Conservation (phyloP, 2,113 vertebrate genomes). For the Epinephelus cyanopodus region DNA sequence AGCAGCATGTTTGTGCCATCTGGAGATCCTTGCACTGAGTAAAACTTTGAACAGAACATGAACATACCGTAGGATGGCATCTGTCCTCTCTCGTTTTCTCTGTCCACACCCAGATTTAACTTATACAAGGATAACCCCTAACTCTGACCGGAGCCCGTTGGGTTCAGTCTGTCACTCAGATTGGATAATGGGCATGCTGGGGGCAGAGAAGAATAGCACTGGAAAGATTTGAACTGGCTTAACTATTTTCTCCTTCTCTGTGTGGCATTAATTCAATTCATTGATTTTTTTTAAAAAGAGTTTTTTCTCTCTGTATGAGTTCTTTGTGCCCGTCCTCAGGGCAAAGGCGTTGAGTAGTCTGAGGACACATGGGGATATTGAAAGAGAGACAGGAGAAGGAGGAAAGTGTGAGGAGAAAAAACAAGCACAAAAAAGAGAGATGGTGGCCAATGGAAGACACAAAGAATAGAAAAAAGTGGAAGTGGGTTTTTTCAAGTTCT, state of each 20-base stretch:
- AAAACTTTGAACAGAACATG: neutral
- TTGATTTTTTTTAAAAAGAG: slow-evolving; percentile 49
- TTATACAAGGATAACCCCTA: slow-evolving; percentile 9
- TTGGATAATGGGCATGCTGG: slow-evolving; percentile 55
- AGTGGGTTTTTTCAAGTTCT: neutral
- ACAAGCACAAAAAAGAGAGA: slow-evolving; percentile 14
- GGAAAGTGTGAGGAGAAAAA: slow-evolving; percentile 14
- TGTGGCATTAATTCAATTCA: slow-evolving; percentile 27
- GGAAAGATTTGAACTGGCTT: slow-evolving; percentile 15
- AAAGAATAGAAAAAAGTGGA: neutral
- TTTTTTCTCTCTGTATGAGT: slow-evolving; percentile 27
- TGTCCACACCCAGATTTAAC: neutral
- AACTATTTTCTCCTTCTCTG: slow-evolving; percentile 43
- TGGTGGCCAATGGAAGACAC: neutral
- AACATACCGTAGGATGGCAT: neutral
- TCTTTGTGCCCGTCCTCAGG: slow-evolving; percentile 38
- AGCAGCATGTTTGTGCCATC: neutral
- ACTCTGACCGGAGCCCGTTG: slow-evolving; percentile 23
- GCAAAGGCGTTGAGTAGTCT: slow-evolving; percentile 31
- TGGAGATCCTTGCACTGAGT: neutral
- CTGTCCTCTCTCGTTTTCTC: slow-evolving; percentile 7
- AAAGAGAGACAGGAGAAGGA: slow-evolving; percentile 11
- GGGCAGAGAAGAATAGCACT: slow-evolving; percentile 31
- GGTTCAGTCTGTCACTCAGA: slow-evolving; percentile 40
- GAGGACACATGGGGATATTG: slow-evolving; percentile 42